Evolutionary conservation across 2,797 vertebrate genomes (phyloP).

Genomic region (Chloroceryle inda): DNA sequence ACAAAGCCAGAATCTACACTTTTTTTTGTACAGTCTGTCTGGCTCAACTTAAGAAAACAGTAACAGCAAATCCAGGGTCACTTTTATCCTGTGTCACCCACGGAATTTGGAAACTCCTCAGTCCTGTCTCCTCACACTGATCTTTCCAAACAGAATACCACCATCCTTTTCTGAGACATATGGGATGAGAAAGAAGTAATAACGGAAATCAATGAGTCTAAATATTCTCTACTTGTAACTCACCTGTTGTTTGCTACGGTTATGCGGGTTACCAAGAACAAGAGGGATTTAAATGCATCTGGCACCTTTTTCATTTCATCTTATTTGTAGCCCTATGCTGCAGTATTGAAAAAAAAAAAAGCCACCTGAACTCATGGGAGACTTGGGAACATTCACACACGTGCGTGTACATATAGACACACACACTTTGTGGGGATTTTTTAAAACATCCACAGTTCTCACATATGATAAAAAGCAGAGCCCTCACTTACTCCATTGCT

Average conservation of each 20-base stretch:
- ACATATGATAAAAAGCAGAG: not conserved
- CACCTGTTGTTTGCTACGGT: slow-evolving; percentile 54
- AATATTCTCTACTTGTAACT: slow-evolving; percentile 75
- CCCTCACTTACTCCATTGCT: not conserved
- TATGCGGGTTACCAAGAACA: not conserved
- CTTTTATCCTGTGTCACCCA: slow-evolving; percentile 63
- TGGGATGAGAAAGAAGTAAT: slow-evolving; percentile 79
- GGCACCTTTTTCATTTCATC: not conserved
- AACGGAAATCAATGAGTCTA: slow-evolving; percentile 81
- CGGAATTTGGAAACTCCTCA: slow-evolving; percentile 76
- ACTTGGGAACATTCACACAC: not conserved
- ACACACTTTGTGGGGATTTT: not conserved
- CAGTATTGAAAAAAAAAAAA: not conserved
- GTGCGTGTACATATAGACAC: rapidly evolving
- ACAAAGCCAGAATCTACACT: slow-evolving; percentile 10
- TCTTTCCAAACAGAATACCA: slow-evolving; percentile 74
- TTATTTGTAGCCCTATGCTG: not conserved
- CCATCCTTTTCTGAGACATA: slow-evolving; percentile 77
- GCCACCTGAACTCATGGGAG: not conserved
- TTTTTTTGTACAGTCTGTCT: not conserved
- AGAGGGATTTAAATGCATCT: not conserved
- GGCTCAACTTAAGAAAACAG: slow-evolving; percentile 51
- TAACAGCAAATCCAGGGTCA: slow-evolving; percentile 27
- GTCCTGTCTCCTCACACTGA: slow-evolving; percentile 60
- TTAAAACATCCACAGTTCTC: not conserved